Evolutionary conservation across 2,797 vertebrate species (phyloP), one percentile per base, ranked within the genome.

Genomic region (Pangasius mekongensis): DNA sequence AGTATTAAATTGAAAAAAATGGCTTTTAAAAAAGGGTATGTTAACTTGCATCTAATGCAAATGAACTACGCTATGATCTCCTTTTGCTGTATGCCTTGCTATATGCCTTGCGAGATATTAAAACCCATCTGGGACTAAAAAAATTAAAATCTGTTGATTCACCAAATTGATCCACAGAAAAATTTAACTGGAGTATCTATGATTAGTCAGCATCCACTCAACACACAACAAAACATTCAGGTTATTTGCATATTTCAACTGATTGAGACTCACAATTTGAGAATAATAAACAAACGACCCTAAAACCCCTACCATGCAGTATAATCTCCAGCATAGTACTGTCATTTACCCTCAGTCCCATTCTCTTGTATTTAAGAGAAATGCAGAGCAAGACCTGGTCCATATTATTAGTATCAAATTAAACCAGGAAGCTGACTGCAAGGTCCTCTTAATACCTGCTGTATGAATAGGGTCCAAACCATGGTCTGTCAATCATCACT

Each of bases 401-500:
- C 47, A 87, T 83, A 33, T 69, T 67, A 89, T 83, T 76, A 86
- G 83, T 58, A 56, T 58, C 64, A 80, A 89, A 89, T 90, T 81
- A 91, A 89, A 86, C 71, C 62, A 85, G 43, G 87, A 74, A 89
- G 56, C 24, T 54, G 36, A 36, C 67, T 88, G 36, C 85, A 89
- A 87, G 83, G 54, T 84, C 87, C 16, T 89, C n/a, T 52, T 86
- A 86, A 89, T 87, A 84, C 74, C 74, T 66, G 22, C 36, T 52
- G 22, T 74, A 90, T 73, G 85, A 88, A 87, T 76, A 54, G n/a
- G 83, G 60, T 78, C 64, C 86, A 90, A 91, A 89, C 74, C 78
- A 81, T 56, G 66, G 62, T 43, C 81, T 74, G 49, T 87, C 87
- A 90, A 86, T 90, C 87, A 92, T 90, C n/a, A 47, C 73, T 87